Base-by-base conservation (phyloP, 2,888 invertebrate species). In the Cosmorhoe ocellata region DNA sequence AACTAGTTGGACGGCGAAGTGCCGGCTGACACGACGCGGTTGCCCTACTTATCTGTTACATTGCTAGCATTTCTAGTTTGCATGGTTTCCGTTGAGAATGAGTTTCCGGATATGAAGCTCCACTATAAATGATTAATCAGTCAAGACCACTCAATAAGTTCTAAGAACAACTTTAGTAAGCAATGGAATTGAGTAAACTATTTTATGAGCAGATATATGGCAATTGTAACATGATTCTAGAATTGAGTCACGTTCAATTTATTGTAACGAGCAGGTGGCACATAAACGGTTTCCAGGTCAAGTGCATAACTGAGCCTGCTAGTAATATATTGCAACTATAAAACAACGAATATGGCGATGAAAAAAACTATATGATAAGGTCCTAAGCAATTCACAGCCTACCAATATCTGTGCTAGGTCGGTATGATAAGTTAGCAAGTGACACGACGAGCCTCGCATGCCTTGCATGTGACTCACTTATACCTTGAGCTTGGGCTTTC, bases 31-130 rank as follows among this genome's bases (percentile, higher is more conserved):
- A 32, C 32, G 50, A 31, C 32, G 33, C 7, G 10, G 24, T 28
- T 82, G 88, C 76, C 85, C 86, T 86, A 87, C 86, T 52, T 52
- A 6, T 33, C 33, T 87, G 84, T 86, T 84, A 83, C 86, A 84
- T 78, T 58, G 66, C 73, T 66, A 71, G 74, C 49, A 49, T 56
- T 46, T 52, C 51, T 54, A 47, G 52, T 45, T 42, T 52, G 47
- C 33, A 37, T 47, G 37, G 45, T 46, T 47, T 52, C 46, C 46
- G 46, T 11, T 38, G 33, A 42, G 31, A 45, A 42, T n/a, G n/a
- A n/a, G n/a, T n/a, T n/a, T n/a, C 45, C 27, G 46, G 51, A 51
- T 31, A 51, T 41, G 10, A 32, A 43, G 34, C 10, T 26, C n/a
- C 18, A 32, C 37, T 33, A 9, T 45, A 33, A 4, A 24, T 40